A percentile compares a stretch with the other conserved stretches of the same genome.
phyloP scores from a whole-genome alignment of 2,113 vertebrate species.

The Chiloscyllium plagiosum region DNA sequence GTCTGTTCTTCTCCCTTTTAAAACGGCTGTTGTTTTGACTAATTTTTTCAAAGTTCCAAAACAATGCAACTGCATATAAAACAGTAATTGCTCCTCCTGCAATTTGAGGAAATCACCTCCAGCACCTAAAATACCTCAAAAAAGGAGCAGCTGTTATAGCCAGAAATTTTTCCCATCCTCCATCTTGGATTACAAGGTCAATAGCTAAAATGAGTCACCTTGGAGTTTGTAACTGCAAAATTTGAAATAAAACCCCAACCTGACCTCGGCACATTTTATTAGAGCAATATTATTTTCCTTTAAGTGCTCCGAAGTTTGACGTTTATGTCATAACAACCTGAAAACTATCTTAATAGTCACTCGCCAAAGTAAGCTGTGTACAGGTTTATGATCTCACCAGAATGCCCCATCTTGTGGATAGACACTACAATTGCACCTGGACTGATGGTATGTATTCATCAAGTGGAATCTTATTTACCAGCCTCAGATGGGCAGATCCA shows the following conservation, averaged over 20 bases:
- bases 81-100: too few species aligned
- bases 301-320: not conserved
- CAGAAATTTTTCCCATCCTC: too few species aligned
- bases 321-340: not conserved
- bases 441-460: not conserved
- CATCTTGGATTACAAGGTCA: not conserved
- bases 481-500: not conserved
- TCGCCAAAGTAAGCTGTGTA: not conserved
- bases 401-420: not conserved
- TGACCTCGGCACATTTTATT: not conserved
- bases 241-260: not conserved
- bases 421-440: not conserved
- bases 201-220: not conserved
- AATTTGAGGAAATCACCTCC: too few species aligned
- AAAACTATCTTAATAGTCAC: not conserved
- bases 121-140: too few species aligned
- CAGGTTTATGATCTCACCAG: not conserved
- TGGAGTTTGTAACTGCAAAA: not conserved
- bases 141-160: too few species aligned
- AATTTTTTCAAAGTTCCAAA: too few species aligned
- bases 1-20: too few species aligned
- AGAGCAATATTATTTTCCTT: not conserved
- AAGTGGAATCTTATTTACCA: not conserved
- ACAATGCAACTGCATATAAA: too few species aligned
- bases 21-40: too few species aligned